Percentiles rank a stretch among this genome's conserved stretches.
These are phyloP conservation scores for Fulmarus glacialis DNA, from an alignment of 2,113 vertebrate species.

Conservation along the genomic window DNA sequence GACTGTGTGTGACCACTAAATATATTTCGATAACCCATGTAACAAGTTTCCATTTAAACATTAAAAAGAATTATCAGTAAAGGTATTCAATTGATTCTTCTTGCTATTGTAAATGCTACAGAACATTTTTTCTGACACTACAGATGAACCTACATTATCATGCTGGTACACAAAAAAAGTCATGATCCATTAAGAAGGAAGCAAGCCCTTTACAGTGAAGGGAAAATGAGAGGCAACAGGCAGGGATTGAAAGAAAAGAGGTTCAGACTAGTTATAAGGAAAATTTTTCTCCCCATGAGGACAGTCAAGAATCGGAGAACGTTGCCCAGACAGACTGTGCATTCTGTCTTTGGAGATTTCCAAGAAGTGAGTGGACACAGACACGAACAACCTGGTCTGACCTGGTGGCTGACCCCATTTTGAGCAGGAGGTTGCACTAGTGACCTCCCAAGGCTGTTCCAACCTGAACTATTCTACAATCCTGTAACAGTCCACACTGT, in stretches of 20 bases:
- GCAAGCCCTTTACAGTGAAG: fast-evolving
- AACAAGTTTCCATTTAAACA: background rate
- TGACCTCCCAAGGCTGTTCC: background rate
- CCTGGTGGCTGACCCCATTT: background rate
- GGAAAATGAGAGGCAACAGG: background rate
- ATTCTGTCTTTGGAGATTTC: background rate
- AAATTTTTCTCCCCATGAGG: background rate
- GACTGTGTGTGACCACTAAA: background rate
- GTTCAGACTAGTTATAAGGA: background rate
- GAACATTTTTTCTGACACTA: background rate
- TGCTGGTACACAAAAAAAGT: background rate
- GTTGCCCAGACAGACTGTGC: background rate
- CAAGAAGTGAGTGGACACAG: background rate
- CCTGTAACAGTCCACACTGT: too few relatives aligned
- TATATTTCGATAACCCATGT: background rate
- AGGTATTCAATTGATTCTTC: background rate
- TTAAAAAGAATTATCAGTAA: background rate
- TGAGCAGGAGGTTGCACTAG: background rate
- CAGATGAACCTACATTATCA: fast-evolving
- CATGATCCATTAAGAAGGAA: background rate
- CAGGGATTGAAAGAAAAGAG: background rate
- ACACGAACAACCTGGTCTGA: background rate
- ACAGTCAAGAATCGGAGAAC: background rate
- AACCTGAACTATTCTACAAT: background rate
- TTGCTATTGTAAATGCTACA: background rate